Base-by-base conservation (phyloP, 64 coral and sea anemone genomes). In the Dendronephthya gigantea region DNA sequence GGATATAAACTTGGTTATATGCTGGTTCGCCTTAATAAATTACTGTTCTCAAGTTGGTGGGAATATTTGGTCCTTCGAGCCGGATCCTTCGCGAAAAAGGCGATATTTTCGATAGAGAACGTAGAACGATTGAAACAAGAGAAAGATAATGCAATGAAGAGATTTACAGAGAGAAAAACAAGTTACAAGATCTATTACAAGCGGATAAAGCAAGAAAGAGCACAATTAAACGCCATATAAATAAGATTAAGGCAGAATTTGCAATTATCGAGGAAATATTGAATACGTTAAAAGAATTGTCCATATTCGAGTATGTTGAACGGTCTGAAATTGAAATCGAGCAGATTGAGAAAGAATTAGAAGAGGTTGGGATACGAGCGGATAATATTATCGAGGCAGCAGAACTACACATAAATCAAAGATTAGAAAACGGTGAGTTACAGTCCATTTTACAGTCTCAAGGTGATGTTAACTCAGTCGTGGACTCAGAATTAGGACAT, bases 211-310 rank as follows among this genome's bases (percentile, higher is more conserved):
- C n/a, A n/a, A n/a, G n/a, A n/a, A n/a, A n/a, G n/a, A n/a, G n/a
- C n/a, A n/a, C n/a, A n/a, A n/a, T n/a, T n/a, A n/a, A n/a, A n/a
- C n/a, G n/a, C n/a, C n/a, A n/a, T n/a, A 45, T 85, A 11, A 85
- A 85, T 40, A 86, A 86, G 32, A 45, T 86, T 30, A 86, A 86
- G 25, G 28, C 65, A 14, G 85, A 86, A 25, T 27, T 72, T 27
- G 74, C 5, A 33, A 14, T 86, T 23, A 86, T 49, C 13, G 39
- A 27, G 5, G 74, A 86, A 43, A 86, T 86, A 22, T 41, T 86
- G 4, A 40, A 37, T 37, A 86, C 59, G 41, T 69, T 86, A 40
- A 68, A 30, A 72, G 85, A 86, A 74, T 32, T 86, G 12, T 37
- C 85, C 25, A 23, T 49, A 22, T 41, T 11, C 43, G 85, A 86